Conservation (phyloP, 2,113 vertebrate genomes). For the Cygnus atratus region DNA sequence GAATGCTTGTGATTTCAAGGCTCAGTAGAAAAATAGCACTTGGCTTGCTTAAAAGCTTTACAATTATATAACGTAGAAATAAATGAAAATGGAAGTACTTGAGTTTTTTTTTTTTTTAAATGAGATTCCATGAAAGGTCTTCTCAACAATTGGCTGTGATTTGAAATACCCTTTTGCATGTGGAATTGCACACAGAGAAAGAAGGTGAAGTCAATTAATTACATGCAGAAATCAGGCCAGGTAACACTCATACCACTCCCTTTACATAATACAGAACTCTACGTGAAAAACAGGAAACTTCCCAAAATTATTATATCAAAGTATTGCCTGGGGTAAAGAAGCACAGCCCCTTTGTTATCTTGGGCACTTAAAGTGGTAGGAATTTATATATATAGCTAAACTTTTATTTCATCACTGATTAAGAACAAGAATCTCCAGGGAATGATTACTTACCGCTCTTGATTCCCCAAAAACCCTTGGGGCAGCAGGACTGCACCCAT, state of each 20-base stretch:
- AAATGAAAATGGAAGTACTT: not conserved
- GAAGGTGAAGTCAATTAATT: not conserved
- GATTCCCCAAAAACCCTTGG: not conserved
- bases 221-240: not conserved
- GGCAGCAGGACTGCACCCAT: not conserved
- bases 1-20: not conserved
- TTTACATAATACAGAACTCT: not conserved
- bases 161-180: not conserved
- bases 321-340: not conserved
- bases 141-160: not conserved
- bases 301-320: not conserved
- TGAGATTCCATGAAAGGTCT: not conserved
- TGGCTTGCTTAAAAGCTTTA: not conserved
- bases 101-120: rapidly evolving
- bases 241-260: not conserved
- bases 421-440: not conserved
- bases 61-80: not conserved
- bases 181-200: not conserved
- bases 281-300: not conserved
- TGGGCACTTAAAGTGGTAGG: not conserved
- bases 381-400: not conserved
- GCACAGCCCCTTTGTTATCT: not conserved
- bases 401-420: not conserved
- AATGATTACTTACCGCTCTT: not conserved
- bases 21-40: not conserved